Evolutionary conservation across 2,797 vertebrate species (phyloP), one percentile per base, ranked within the genome.

Genomic region (Dendrocincla fuliginosa): DNA sequence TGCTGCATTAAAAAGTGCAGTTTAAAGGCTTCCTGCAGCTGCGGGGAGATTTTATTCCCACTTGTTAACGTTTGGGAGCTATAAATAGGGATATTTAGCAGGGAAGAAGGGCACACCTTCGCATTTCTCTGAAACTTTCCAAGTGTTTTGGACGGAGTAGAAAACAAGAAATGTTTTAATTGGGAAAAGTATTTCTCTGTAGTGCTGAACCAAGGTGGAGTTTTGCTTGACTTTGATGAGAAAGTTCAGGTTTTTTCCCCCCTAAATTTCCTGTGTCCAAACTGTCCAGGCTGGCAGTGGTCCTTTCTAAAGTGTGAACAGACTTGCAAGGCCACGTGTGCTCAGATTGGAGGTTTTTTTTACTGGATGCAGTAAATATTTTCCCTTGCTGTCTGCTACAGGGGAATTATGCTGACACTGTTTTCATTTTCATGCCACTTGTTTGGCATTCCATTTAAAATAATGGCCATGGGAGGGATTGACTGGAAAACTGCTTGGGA

Each of bases 391-490:
- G 74, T 84, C 67, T 93, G 17, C 70, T 64, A 3, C 8, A 2
- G 37, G 68, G 87, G 41, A 93, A 56, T 80, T 76, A 16, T 37
- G 75, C 75, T 85, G 87, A 80, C 75, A 46, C 0, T 94, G 94
- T 96, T 95, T 96, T 84, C 50, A 8, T 87, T 95, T 86, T 89
- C 52, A 6, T 74, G 78, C 87, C 56, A 60, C 68, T 96, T 96
- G 84, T 93, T 96, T 95, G 93, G 84, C 78, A 89, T 95, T 96
- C 87, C 82, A 35, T 44, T 87, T 39, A 70, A 64, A 96, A 77
- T 76, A 79, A 73, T 86, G 80, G 59, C 78, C 73, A 47, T 60
- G 79, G 87, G 78, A 87, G 18, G 75, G 52, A 22, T 5, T 16
- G 59, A 17, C 74, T 84, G 55, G 71, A 41, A 41, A 82, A 13